Percentiles rank a stretch among this genome's conserved stretches.
phyloP scores from a whole-genome alignment of 2,113 vertebrate genomes.

The Petroica traversi region DNA sequence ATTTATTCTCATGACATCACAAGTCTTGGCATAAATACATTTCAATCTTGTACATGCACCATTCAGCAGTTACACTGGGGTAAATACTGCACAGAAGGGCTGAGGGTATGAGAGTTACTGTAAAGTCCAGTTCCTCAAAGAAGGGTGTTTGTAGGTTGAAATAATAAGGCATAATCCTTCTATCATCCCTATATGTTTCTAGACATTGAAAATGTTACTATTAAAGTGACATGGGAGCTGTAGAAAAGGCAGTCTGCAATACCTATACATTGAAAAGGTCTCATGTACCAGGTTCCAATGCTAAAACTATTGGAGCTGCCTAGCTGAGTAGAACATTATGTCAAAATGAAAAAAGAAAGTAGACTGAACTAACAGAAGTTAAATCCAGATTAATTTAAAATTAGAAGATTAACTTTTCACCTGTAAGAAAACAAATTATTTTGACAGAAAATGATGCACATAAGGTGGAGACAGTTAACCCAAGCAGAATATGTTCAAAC shows the following conservation, averaged over 20 bases:
- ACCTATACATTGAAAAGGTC: not conserved
- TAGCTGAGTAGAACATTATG: not conserved
- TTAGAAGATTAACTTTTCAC: not conserved
- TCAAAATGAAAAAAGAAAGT: not conserved
- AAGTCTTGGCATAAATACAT: not conserved
- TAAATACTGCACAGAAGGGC: not conserved
- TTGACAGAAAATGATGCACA: not conserved
- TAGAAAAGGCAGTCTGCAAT: not conserved
- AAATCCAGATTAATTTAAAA: not conserved
- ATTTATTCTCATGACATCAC: not conserved
- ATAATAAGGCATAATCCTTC: not conserved
- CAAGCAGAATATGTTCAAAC: accelerated
- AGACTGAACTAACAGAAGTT: not conserved
- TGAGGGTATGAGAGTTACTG: not conserved
- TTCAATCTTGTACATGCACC: not conserved
- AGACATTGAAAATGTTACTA: not conserved
- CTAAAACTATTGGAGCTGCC: not conserved
- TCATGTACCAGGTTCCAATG: not conserved
- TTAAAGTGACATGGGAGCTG: not conserved
- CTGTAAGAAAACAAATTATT: not conserved
- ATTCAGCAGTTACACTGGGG: not conserved
- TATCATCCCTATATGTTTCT: not conserved
- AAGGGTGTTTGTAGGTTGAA: not conserved
- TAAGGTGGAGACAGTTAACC: not conserved
- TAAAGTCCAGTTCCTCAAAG: not conserved